Evolutionary conservation across 2,113 vertebrate genomes (phyloP).

Genomic region (Pogonocichla stellata): DNA sequence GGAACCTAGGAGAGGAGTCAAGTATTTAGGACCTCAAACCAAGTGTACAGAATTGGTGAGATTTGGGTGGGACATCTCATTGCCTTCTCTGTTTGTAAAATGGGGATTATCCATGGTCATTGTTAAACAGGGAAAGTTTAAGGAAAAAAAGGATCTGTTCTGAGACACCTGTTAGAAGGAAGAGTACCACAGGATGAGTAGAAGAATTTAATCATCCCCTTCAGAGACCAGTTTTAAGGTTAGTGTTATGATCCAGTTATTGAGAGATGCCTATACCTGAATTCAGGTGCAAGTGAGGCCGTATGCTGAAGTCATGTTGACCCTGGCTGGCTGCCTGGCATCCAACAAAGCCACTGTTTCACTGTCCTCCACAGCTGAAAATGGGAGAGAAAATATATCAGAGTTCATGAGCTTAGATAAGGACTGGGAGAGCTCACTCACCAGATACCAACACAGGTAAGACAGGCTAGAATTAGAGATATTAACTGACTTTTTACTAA

Average conservation of each 20-base stretch:
- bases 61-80: background rate
- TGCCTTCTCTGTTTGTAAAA: background rate
- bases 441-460: background rate
- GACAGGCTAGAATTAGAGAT: background rate
- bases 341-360: fast-evolving
- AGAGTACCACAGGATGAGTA: fast-evolving
- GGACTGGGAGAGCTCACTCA: fast-evolving
- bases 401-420: background rate
- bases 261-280: background rate
- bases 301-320: background rate
- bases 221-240: background rate
- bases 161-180: background rate
- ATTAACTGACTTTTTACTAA: background rate
- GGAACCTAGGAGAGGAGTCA: background rate
- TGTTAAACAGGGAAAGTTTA: background rate
- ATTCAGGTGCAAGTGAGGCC: background rate
- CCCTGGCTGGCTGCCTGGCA: background rate
- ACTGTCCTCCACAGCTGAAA: background rate
- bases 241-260: background rate
- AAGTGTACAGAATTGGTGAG: background rate
- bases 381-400: background rate
- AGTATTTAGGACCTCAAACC: background rate
- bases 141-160: background rate
- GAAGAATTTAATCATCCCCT: background rate
- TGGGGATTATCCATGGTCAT: background rate